Evolutionary conservation across 2,888 invertebrate species (phyloP), one percentile per base, ranked within the genome.

Genomic region (Hoplodrina ambigua): DNA sequence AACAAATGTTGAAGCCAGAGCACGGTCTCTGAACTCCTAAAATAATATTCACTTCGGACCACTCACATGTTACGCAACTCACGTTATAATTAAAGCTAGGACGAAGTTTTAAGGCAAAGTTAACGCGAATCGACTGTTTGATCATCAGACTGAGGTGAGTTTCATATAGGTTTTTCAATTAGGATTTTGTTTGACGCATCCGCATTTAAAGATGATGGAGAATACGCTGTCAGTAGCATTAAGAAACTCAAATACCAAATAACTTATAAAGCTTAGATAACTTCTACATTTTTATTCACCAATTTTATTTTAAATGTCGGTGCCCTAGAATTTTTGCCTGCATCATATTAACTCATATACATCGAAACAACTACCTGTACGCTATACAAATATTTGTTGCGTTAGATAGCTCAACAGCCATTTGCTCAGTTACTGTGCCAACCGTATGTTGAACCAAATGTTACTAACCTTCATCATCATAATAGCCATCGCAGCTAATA

Each of bases 31-130:
- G 94, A 94, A 94, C 94, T 94, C 94, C 92, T 94, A 94, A 95
- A 95, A 95, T 95, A 95, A 94, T 95, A 94, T 94, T 94, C 94
- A 94, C 94, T 92, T 93, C 90, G 90, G 91, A 90, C 86, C 94
- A 93, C 94, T 91, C 91, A 90, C 90, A 85, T 89, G 93, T 95
- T 95, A 91, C 94, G 95, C 91, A 95, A 95, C 92, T 86, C 87
- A 88, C 88, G 93, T 91, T 94, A 94, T 94, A 94, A 94, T 94
- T 94, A 93, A 92, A 91, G 92, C 89, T 92, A 92, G 91, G 92
- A 91, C 89, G 91, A 89, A 88, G 90, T 87, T 90, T 90, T 90
- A 90, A 88, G 88, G 89, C 88, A 89, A 89, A 87, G 87, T 88
- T 89, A 88, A 87, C 86, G 88, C 86, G 86, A 89, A 90, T 87